Evolutionary conservation across 1,140 invertebrate genomes (phyloP), one percentile per base, ranked within the genome.

Genomic region (Panulirus ornatus): DNA sequence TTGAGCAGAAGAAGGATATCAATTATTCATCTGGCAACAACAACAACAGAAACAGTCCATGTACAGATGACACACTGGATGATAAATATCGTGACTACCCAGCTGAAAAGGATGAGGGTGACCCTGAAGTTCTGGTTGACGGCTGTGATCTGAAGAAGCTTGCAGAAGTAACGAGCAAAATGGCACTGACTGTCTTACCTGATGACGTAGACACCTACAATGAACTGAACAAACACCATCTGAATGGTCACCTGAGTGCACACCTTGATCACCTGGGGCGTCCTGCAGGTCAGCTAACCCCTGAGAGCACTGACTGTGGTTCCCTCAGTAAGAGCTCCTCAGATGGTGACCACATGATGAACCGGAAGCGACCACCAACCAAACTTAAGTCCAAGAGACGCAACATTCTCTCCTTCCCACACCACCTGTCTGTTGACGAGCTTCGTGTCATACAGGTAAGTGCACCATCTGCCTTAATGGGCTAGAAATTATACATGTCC

Each of bases 401-500:
- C n/a, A 94, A 94, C 86, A 94, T 94, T 79, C 93, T 94, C 9
- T 93, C 93, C 71, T 94, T 93, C 94, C 95, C 95, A 84, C 95
- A 96, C 93, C 95, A 96, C 93, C 94, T 96, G 47, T 96, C 95
- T 92, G 94, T 96, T 36, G 95, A 96, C 91, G 96, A 96, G 93
- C 94, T 96, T 40, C 93, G 95, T 70, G 94, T 95, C 27, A 93
- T 96, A 81, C 96, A 96, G 93, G 96, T 96, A 75, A 92, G 92
- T n/a, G n/a, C n/a, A n/a, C n/a, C n/a, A n/a, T n/a, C n/a, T n/a
- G n/a, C n/a, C n/a, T n/a, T n/a, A n/a, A n/a, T n/a, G n/a, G n/a
- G n/a, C n/a, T n/a, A n/a, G n/a, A n/a, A n/a, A n/a, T n/a, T n/a
- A n/a, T n/a, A n/a, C n/a, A n/a, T n/a, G n/a, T n/a, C n/a, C n/a